A percentile compares a stretch with the other conserved stretches of the same genome.
phyloP scores from a whole-genome alignment of 2,113 vertebrate genomes.

The Cyprinus carpio region DNA sequence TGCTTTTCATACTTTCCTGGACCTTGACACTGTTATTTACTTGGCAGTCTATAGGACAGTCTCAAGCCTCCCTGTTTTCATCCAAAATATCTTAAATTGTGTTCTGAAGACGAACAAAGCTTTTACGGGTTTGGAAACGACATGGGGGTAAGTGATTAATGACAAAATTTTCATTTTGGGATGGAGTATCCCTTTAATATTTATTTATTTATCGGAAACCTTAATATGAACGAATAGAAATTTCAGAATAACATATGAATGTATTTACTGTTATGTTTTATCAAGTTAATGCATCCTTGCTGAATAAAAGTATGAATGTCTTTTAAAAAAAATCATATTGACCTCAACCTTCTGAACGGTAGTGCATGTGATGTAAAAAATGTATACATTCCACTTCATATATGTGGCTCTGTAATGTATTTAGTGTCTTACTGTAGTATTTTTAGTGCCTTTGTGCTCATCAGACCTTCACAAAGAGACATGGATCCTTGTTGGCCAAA shows the following conservation, averaged over 20 bases:
- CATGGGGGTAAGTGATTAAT: too few relatives aligned
- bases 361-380: not conserved
- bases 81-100: too few relatives aligned
- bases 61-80: too few relatives aligned
- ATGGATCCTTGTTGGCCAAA: constrained; percentile 67
- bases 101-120: too few relatives aligned
- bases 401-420: not conserved
- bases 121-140: too few relatives aligned
- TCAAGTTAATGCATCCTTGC: not conserved
- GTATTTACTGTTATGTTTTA: not conserved
- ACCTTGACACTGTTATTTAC: too few relatives aligned
- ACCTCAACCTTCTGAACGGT: not conserved
- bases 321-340: not conserved
- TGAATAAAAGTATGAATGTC: not conserved
- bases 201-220: not conserved
- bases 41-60: too few relatives aligned
- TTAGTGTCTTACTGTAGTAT: constrained; percentile 79
- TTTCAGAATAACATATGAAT: too few relatives aligned
- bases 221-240: too few relatives aligned
- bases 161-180: too few relatives aligned
- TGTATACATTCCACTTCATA: not conserved
- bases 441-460: constrained; percentile 69
- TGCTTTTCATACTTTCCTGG: too few relatives aligned
- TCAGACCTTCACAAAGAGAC: constrained; percentile 70
- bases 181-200: too few relatives aligned